These are phyloP conservation scores for Pygmarrhopalites habei DNA, from an alignment of 1,140 invertebrate genomes.

Conservation along the genomic window DNA sequence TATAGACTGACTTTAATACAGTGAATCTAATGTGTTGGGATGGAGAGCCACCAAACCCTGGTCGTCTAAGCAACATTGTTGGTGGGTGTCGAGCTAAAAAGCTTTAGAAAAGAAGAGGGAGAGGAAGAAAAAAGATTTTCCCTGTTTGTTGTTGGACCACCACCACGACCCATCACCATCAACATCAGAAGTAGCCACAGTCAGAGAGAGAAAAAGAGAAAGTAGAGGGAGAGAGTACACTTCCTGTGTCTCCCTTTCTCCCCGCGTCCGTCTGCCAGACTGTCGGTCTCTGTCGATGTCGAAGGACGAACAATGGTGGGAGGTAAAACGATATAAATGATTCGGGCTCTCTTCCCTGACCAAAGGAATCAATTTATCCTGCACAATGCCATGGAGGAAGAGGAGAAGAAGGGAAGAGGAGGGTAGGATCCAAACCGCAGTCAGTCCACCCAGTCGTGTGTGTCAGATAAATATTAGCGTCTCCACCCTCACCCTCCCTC, in stretches of 20 bases:
- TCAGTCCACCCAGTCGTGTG: constrained; percentile 4
- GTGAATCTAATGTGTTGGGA: constrained; percentile 9
- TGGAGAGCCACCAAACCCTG: too few species aligned
- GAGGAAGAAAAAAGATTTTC: too few species aligned
- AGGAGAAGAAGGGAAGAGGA: neutral
- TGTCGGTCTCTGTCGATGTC: neutral
- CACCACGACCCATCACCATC: too few species aligned
- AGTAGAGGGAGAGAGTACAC: neutral
- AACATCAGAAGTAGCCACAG: too few species aligned
- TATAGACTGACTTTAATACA: constrained; percentile 1
- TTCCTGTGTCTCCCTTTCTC: neutral
- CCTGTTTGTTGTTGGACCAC: too few species aligned
- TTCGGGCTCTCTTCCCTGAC: constrained; percentile 9
- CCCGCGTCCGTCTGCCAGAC: neutral
- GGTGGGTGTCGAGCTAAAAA: too few species aligned
- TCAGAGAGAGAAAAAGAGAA: too few species aligned
- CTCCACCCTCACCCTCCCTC: constrained; percentile 7
- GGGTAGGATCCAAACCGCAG: neutral
- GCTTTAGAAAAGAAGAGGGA: too few species aligned
- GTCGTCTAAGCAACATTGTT: too few species aligned
- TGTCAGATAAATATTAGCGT: constrained; percentile 12
- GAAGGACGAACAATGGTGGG: neutral
- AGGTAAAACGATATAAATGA: constrained; percentile 27
- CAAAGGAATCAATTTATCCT: constrained; percentile 14
- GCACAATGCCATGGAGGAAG: neutral